A percentile compares a stretch with the other conserved stretches of the same genome.
Conservation (phyloP, 2,113 vertebrate species). For the Turnix velox region DNA sequence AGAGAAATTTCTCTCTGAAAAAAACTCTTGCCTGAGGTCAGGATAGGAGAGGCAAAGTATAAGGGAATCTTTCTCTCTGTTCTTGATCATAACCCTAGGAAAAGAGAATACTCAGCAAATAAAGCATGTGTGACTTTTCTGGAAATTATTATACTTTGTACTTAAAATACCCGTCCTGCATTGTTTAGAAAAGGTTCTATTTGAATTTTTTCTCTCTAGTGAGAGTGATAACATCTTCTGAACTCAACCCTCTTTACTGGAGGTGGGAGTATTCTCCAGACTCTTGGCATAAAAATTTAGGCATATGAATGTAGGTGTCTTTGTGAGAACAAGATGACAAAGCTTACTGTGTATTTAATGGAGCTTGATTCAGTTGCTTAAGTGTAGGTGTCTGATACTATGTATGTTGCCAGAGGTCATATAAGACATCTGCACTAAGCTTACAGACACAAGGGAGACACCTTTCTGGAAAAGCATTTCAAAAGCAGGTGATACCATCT, state of each 20-base stretch:
- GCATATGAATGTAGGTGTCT: neutral
- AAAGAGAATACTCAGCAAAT: neutral
- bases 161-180: neutral
- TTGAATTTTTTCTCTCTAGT: neutral
- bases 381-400: neutral
- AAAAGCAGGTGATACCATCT: neutral
- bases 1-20: neutral
- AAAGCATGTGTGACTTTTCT: neutral
- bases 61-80: neutral
- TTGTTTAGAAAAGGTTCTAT: neutral
- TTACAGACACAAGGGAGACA: neutral
- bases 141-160: neutral
- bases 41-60: neutral
- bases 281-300: neutral
- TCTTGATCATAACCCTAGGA: neutral
- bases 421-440: neutral
- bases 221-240: neutral
- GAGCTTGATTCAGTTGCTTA: neutral
- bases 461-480: neutral
- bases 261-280: neutral
- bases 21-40: neutral
- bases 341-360: neutral
- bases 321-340: neutral
- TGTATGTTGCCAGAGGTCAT: neutral
- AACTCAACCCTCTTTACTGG: neutral